Base-by-base conservation (phyloP, 2,113 vertebrate species). In the Cryptotis parvus region DNA sequence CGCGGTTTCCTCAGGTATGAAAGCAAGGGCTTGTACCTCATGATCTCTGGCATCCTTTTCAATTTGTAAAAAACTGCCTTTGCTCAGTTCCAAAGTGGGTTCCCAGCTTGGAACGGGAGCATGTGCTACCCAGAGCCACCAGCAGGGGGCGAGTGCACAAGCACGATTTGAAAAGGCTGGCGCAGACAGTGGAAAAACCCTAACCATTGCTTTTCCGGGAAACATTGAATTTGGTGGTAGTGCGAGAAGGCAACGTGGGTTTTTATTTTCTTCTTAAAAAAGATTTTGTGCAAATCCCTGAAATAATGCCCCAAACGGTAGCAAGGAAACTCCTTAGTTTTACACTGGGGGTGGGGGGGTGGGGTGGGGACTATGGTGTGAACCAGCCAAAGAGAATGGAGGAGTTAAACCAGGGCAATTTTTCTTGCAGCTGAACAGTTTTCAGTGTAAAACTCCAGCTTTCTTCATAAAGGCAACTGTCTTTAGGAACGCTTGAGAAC, bases 81-180 rank as follows among this genome's bases (percentile, higher is more conserved):
- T n/a, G n/a, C n/a, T n/a, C n/a, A n/a, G n/a, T 18, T 3, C 26
- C 6, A 55, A 45, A 1, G 1, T 2, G 22, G 43, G 43, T 31
- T 33, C 33, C 18, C 5, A 6, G 18, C 55, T 5, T 20, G n/a
- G 45, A 45, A 41, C 9, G 68, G 75, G 41, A 88, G 68, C 70
- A 0, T 89, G 90, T 66, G 77, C 63, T 89, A 35, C 90, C 68
- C 2, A 29, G 11, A 18, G 14, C 58, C 14, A 76, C 95, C 96
- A 95, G 96, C 84, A 96, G 96, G 87, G 95, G 96, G 95, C 45
- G 26, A 10, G 31, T 1, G 18, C 39, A 45, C 22, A 37, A 37
- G 20, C 89, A n/a, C 9, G 18, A 52, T 68, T 52, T 16, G 61
- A 39, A 41, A 37, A 73, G 75, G 41, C 74, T 61, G 45, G 69